These are phyloP conservation scores for Scaptodrosophila lebanonensis DNA, from an alignment of 1,140 invertebrate genomes.

Conservation along the genomic window DNA sequence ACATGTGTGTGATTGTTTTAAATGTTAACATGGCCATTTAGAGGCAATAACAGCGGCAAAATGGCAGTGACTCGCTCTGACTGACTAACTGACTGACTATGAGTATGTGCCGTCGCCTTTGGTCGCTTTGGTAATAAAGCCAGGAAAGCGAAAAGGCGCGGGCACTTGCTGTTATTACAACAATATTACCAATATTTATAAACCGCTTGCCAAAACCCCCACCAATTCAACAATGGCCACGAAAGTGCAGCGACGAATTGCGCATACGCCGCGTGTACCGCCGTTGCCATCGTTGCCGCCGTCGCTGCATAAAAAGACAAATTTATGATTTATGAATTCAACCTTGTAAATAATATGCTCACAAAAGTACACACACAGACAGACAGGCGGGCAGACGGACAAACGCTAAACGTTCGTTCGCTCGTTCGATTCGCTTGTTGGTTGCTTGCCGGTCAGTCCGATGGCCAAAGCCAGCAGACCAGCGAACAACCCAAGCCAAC, in stretches of 20 bases:
- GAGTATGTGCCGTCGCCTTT: too few species aligned
- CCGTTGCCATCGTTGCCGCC: slow-evolving; percentile 10
- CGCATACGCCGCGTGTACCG: slow-evolving; percentile 58
- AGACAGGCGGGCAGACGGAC: slow-evolving; percentile 34
- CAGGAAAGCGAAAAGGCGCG: slow-evolving; percentile 67
- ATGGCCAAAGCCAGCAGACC: slow-evolving; percentile 9
- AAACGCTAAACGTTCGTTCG: slow-evolving; percentile 45
- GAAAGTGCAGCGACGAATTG: slow-evolving; percentile 22
- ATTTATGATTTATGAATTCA: slow-evolving; percentile 76
- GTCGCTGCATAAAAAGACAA: slow-evolving; percentile 71
- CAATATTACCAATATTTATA: slow-evolving; percentile 75
- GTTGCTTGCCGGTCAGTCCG: background rate
- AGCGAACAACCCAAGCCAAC: slow-evolving; percentile 34
- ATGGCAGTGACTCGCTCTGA: slow-evolving; percentile 50
- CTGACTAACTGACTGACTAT: background rate
- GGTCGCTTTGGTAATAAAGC: background rate
- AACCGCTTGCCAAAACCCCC: slow-evolving; percentile 46
- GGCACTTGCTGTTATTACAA: slow-evolving; percentile 73
- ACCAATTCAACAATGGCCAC: slow-evolving; percentile 48
- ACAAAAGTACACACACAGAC: slow-evolving; percentile 53
- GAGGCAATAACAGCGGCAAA: slow-evolving; percentile 75
- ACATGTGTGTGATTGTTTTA: slow-evolving; percentile 73
- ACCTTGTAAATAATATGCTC: slow-evolving; percentile 76
- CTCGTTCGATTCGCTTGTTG: slow-evolving; percentile 24
- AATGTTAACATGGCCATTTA: slow-evolving; percentile 76